Base-by-base conservation (phyloP, 2,797 vertebrate genomes). In the Esox lucius region DNA sequence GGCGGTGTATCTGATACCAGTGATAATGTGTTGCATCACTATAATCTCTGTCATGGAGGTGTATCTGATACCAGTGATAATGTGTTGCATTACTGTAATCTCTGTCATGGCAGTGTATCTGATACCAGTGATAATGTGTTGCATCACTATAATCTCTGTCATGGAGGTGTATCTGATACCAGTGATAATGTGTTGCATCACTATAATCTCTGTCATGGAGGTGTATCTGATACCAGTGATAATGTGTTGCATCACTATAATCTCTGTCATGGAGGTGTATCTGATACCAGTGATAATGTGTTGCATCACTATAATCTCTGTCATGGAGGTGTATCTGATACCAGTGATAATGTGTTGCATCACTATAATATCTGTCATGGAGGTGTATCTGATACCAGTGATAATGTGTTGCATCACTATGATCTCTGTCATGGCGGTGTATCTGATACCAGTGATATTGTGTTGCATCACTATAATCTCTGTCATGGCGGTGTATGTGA, bases 1-100 rank as follows among this genome's bases (percentile, higher is more conserved):
- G 62, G 17, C 49, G 62, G 16, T 59, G 72, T 24, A 42, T 49
- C 46, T 48, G 46, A 56, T 31, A 68, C 62, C 62, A 33, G 62
- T 2, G 62, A 12, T 46, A 11, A 12, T 46, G 42, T 39, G 42
- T 46, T n/a, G n/a, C n/a, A n/a, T n/a, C n/a, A n/a, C n/a, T n/a
- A n/a, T n/a, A n/a, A n/a, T 65, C n/a, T 19, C 12, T 19, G 16
- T 65, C 13, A 12, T 61, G 62, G 17, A 49, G 62, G 16, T 59
- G 72, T 24, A 42, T 49, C 46, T 48, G 46, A 56, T 31, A 68
- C 62, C 62, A 33, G 62, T 2, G 62, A 12, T 46, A 11, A 12
- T 46, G 42, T 39, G 42, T 46, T n/a, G n/a, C n/a, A n/a, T n/a
- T n/a, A n/a, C n/a, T n/a, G n/a, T n/a, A n/a, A n/a, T 65, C n/a